phyloP scores from a whole-genome alignment of 2,113 vertebrate species.

The Zosterops borbonicus region DNA sequence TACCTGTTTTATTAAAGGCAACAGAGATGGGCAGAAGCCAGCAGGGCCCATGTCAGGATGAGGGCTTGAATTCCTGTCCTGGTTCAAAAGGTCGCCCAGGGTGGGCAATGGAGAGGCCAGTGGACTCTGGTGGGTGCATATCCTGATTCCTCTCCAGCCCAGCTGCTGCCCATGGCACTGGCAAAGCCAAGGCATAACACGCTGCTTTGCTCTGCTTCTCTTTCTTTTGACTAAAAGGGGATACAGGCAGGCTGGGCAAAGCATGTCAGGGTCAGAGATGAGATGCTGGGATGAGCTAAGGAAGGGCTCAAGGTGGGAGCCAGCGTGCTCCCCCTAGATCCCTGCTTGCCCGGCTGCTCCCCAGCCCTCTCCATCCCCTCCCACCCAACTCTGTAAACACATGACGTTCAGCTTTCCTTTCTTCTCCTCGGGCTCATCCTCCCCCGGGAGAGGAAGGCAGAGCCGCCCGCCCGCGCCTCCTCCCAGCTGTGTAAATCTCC shows the following conservation, averaged over 20 bases:
- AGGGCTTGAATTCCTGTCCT: conserved; percentile 38
- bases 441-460: conserved; percentile 48
- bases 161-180: not conserved
- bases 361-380: not conserved
- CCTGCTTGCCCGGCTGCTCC: not conserved
- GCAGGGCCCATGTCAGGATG: not conserved
- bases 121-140: fast-evolving
- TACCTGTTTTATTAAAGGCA: conserved; percentile 62
- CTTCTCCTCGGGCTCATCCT: conserved; percentile 51
- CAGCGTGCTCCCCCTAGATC: not conserved
- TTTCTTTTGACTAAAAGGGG: not conserved
- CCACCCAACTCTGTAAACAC: conserved; percentile 36
- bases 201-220: not conserved
- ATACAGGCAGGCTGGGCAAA: not conserved
- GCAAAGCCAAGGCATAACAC: not conserved
- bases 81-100: conserved; percentile 3
- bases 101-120: fast-evolving
- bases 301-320: not conserved
- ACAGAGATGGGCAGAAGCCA: conserved; percentile 7
- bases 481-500: conserved; percentile 70
- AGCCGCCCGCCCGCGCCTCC: conserved; percentile 28
- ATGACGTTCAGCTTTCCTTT: conserved; percentile 40
- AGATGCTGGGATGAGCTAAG: not conserved
- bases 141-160: not conserved
- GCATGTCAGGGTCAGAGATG: not conserved